A percentile compares a stretch with the other conserved stretches of the same genome.
These are phyloP conservation scores for Carapus acus DNA, from an alignment of 2,797 vertebrate genomes.

Conservation along the genomic window DNA sequence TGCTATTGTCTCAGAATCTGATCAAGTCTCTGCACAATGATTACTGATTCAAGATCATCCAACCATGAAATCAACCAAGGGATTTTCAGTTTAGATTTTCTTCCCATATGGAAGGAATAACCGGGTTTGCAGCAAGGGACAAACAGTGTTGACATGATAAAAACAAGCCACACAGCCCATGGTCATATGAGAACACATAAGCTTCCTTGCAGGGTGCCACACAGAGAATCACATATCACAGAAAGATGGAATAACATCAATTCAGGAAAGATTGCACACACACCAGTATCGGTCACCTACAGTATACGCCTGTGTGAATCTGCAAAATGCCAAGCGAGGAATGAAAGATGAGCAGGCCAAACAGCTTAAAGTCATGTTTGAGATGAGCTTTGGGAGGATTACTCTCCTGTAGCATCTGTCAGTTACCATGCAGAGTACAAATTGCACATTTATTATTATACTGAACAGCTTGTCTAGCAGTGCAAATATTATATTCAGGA, in stretches of 20 bases:
- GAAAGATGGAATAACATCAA: too few relatives aligned
- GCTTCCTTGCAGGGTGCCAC: conserved; percentile 20
- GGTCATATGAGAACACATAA: neutral
- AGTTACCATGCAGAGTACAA: conserved; percentile 18
- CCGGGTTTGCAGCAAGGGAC: too few relatives aligned
- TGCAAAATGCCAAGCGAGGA: conserved; percentile 48
- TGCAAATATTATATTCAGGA: too few relatives aligned
- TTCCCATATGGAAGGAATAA: too few relatives aligned
- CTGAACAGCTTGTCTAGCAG: too few relatives aligned
- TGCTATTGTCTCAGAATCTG: too few relatives aligned
- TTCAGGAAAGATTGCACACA: conserved; percentile 54
- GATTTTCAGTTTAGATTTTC: neutral
- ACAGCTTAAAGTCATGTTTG: conserved; percentile 37
- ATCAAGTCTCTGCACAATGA: too few relatives aligned
- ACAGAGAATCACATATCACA: conserved; percentile 32
- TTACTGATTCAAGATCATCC: too few relatives aligned
- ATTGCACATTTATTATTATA: too few relatives aligned
- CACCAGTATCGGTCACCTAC: conserved; percentile 7
- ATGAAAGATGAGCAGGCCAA: conserved; percentile 56
- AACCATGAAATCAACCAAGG: neutral
- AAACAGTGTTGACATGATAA: neutral
- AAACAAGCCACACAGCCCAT: too few relatives aligned
- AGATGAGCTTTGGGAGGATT: conserved; percentile 13
- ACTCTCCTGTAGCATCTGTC: conserved; percentile 17
- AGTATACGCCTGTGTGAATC: conserved; percentile 4